Evolutionary conservation across 2,113 vertebrate genomes (phyloP).

Genomic region (Sylvilagus bachmani): DNA sequence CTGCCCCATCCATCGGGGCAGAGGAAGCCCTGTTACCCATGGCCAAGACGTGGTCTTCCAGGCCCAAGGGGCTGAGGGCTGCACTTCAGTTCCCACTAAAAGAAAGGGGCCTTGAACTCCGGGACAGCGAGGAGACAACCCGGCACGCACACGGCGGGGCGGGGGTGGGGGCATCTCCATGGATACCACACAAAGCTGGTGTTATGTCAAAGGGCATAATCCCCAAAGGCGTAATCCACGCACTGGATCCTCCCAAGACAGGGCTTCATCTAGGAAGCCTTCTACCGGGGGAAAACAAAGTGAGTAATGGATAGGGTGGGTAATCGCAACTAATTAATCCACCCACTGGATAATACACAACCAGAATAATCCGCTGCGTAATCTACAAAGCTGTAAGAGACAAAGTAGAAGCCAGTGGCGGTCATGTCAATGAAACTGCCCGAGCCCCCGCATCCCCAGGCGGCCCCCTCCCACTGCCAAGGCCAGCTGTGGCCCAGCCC

Average conservation of each 20-base stretch:
- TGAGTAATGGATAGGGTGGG: background rate
- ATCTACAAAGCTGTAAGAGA: background rate
- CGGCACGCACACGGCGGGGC: background rate
- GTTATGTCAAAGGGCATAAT: slow-evolving; percentile 54
- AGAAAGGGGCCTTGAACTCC: background rate
- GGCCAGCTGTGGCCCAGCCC: background rate
- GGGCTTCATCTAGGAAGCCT: slow-evolving; percentile 62
- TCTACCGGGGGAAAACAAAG: slow-evolving; percentile 34
- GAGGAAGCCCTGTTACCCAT: background rate
- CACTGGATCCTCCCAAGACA: slow-evolving; percentile 35
- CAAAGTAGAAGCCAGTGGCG: background rate
- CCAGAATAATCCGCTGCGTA: background rate
- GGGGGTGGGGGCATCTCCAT: background rate
- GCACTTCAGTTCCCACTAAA: background rate
- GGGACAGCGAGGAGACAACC: background rate
- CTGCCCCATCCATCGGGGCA: background rate
- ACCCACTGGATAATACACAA: background rate
- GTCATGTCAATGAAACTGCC: background rate
- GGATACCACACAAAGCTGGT: slow-evolving; percentile 62
- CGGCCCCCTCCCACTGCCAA: slow-evolving; percentile 39
- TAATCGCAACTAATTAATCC: slow-evolving; percentile 40
- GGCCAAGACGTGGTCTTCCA: background rate
- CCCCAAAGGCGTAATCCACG: slow-evolving; percentile 39
- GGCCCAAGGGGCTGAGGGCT: background rate
- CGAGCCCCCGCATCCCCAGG: background rate